Conservation (phyloP, 2,113 vertebrate species). For the Oreochromis tanganicae region DNA sequence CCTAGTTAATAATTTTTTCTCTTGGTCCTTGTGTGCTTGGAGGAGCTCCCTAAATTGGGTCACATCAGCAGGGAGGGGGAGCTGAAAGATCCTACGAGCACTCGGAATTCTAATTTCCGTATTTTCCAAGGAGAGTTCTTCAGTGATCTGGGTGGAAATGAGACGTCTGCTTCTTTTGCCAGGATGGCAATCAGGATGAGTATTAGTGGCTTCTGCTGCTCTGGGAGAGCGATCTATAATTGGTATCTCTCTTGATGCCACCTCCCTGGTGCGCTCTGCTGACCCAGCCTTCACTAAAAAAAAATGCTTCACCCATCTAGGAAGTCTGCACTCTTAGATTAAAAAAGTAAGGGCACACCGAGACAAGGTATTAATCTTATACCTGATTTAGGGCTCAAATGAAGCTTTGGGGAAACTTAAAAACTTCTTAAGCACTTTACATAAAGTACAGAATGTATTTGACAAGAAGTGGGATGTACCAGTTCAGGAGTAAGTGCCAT, state of each 20-base stretch:
- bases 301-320: slow-evolving; percentile 9
- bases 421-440: neutral
- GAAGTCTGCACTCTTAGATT: neutral
- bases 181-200: slow-evolving; percentile 46
- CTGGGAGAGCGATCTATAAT: slow-evolving; percentile 55
- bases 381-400: neutral
- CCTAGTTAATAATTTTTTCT: neutral
- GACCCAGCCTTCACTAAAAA: slow-evolving; percentile 40
- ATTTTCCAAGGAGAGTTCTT: slow-evolving; percentile 60
- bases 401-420: neutral
- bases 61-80: slow-evolving; percentile 29
- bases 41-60: slow-evolving; percentile 51
- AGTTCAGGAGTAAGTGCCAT: neutral
- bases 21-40: neutral
- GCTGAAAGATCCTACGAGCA: neutral
- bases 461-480: neutral
- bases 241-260: slow-evolving; percentile 52
- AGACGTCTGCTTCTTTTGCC: slow-evolving; percentile 49
- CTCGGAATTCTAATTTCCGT: slow-evolving; percentile 55
- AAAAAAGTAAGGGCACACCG: neutral
- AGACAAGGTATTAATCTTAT: neutral
- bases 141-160: slow-evolving; percentile 62
- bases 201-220: slow-evolving; percentile 48
- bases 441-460: neutral
- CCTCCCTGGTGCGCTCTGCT: slow-evolving; percentile 6